Conservation (phyloP, 2,888 invertebrate species). For the Orchesellides sinensis region DNA sequence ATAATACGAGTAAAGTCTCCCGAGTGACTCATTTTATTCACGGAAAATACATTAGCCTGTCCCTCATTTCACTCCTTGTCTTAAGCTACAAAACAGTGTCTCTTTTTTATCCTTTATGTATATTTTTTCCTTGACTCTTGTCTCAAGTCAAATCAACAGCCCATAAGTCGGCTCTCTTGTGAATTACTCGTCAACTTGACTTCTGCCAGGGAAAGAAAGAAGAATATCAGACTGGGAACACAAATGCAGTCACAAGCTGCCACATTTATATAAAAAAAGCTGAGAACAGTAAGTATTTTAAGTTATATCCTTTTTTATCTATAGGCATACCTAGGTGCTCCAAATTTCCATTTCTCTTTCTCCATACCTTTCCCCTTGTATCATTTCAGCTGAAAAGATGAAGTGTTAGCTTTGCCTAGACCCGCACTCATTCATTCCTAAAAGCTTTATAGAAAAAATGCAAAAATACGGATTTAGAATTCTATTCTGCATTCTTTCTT, state of each 20-base stretch:
- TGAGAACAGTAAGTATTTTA: neutral
- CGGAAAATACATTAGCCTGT: slow-evolving; percentile 67
- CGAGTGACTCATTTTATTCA: slow-evolving; percentile 70
- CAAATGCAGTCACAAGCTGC: neutral
- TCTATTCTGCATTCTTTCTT: no score
- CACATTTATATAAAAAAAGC: neutral
- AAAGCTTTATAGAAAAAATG: slow-evolving; percentile 43
- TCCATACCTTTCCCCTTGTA: slow-evolving; percentile 19
- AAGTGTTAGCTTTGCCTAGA: slow-evolving; percentile 50
- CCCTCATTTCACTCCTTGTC: slow-evolving; percentile 51
- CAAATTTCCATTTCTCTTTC: no score
- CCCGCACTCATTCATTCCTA: slow-evolving; percentile 40
- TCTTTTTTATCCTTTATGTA: slow-evolving; percentile 19
- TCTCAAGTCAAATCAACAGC: slow-evolving; percentile 61
- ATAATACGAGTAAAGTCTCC: slow-evolving; percentile 64
- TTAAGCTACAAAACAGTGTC: slow-evolving; percentile 35
- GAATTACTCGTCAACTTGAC: slow-evolving; percentile 50
- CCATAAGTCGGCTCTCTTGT: slow-evolving; percentile 55
- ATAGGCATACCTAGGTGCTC: neutral
- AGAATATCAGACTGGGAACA: neutral
- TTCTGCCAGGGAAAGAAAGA: slow-evolving; percentile 15
- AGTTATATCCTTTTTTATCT: neutral
- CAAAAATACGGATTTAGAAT: no score
- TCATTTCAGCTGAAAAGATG: slow-evolving; percentile 55
- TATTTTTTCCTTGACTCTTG: slow-evolving; percentile 29